phyloP scores from a whole-genome alignment of 1,140 invertebrate genomes.

The Brachionus sp. region DNA sequence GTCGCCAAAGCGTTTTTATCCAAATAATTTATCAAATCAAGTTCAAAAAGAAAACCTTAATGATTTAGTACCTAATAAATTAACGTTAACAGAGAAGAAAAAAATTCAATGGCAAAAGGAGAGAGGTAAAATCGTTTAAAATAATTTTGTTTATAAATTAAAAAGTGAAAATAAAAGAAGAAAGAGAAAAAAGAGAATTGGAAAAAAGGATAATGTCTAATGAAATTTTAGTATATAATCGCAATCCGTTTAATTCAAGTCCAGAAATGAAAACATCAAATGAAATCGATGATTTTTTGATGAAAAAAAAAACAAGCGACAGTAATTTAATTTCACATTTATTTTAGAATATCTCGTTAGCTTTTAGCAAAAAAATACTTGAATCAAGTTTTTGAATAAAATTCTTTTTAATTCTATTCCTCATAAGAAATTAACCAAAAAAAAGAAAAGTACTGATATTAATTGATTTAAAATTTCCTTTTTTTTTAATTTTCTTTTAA shows the following conservation, averaged over 20 bases:
- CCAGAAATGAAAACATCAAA: neutral
- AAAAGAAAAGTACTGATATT: too few species aligned
- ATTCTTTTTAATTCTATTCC: too few species aligned
- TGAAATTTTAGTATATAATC: neutral
- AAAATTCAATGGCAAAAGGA: slow-evolving; percentile 55
- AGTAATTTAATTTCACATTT: neutral
- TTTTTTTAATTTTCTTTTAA: too few species aligned
- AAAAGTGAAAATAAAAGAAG: slow-evolving; percentile 6
- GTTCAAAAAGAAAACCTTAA: neutral
- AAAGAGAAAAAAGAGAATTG: neutral
- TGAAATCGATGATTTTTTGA: neutral
- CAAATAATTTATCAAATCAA: neutral
- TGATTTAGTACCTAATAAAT: neutral
- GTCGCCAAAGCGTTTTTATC: neutral
- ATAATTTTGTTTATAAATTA: neutral
- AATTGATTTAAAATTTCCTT: too few species aligned
- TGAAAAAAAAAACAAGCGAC: neutral
- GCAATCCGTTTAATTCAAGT: neutral
- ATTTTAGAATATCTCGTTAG: too few species aligned
- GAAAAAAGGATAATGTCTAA: neutral
- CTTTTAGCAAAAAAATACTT: neutral
- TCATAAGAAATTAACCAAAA: too few species aligned
- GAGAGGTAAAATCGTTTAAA: slow-evolving; percentile 50
- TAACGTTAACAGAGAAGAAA: slow-evolving; percentile 54
- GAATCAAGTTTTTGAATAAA: neutral